These are phyloP conservation scores for Malurus melanocephalus DNA, from an alignment of 2,113 vertebrate species.

Conservation along the genomic window DNA sequence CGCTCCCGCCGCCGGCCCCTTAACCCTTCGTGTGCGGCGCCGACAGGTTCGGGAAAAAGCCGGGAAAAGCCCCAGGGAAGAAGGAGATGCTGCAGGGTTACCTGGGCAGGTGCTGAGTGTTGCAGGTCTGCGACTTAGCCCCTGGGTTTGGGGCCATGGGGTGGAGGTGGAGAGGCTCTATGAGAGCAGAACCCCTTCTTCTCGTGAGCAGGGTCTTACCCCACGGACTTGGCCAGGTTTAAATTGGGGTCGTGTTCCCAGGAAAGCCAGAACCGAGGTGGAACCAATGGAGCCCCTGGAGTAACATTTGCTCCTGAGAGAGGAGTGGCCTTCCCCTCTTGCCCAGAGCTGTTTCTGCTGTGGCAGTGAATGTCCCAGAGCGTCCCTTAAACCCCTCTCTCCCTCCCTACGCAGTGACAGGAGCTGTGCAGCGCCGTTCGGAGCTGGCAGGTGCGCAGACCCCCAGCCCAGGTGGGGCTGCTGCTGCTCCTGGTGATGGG, in stretches of 20 bases:
- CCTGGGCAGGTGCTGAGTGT: rapidly evolving
- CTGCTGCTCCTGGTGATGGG: rapidly evolving
- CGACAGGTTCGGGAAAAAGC: rapidly evolving
- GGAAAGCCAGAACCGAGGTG: neutral
- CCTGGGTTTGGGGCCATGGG: neutral
- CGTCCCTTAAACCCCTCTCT: rapidly evolving
- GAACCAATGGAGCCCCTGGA: too few relatives aligned
- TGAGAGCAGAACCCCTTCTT: neutral
- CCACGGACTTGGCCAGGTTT: neutral
- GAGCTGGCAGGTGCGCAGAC: rapidly evolving
- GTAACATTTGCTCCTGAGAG: neutral
- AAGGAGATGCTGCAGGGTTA: neutral
- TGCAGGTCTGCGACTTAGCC: neutral
- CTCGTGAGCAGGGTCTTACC: rapidly evolving
- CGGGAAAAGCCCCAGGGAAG: rapidly evolving
- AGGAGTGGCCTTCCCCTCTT: rapidly evolving
- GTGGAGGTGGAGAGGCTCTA: neutral
- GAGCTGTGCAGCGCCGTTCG: rapidly evolving
- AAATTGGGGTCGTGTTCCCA: neutral
- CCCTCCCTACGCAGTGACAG: rapidly evolving
- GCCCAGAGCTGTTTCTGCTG: neutral
- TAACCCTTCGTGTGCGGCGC: neutral
- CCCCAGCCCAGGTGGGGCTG: rapidly evolving
- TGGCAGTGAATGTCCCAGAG: neutral
- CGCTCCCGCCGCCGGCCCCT: neutral